Percentiles rank a stretch among this genome's conserved stretches.
These are phyloP conservation scores for Cistogaster globosa DNA, from an alignment of 2,888 invertebrate species.

Conservation along the genomic window DNA sequence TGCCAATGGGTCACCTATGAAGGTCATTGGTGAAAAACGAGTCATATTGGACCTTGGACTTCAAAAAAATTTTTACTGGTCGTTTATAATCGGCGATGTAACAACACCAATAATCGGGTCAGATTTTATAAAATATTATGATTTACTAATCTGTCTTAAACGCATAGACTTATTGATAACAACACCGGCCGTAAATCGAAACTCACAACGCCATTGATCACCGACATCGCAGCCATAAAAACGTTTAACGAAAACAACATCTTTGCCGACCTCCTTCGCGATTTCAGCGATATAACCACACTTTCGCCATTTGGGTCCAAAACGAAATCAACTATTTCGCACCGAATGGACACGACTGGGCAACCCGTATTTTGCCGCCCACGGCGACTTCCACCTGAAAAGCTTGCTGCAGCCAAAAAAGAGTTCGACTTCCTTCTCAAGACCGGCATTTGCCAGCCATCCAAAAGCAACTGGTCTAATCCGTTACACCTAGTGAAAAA, in stretches of 20 bases:
- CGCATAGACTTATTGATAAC: too few species aligned
- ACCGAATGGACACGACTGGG: constrained; percentile 40
- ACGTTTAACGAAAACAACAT: neutral
- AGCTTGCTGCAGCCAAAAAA: constrained; percentile 25
- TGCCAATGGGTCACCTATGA: constrained; percentile 12
- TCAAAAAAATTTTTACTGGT: neutral
- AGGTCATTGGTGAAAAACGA: neutral
- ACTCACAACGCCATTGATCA: constrained; percentile 2
- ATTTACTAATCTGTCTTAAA: constrained; percentile 20
- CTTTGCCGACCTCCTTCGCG: neutral
- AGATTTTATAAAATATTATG: constrained; percentile 27
- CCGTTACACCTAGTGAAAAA: constrained; percentile 47
- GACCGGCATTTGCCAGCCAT: constrained; percentile 48
- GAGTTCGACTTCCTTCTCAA: constrained; percentile 51
- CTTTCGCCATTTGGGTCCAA: constrained; percentile 32
- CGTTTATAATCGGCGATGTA: neutral
- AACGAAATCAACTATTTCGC: constrained; percentile 39
- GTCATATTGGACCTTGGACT: constrained; percentile 16
- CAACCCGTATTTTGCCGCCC: constrained; percentile 43
- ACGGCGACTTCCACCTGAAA: constrained; percentile 25
- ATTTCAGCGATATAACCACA: constrained; percentile 22
- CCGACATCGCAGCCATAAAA: neutral
- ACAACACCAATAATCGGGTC: constrained; percentile 26
- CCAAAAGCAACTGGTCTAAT: constrained; percentile 50
- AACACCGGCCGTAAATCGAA: neutral